These are phyloP conservation scores for Kryptopterus vitreolus DNA, from an alignment of 2,797 vertebrate species.

Conservation along the genomic window DNA sequence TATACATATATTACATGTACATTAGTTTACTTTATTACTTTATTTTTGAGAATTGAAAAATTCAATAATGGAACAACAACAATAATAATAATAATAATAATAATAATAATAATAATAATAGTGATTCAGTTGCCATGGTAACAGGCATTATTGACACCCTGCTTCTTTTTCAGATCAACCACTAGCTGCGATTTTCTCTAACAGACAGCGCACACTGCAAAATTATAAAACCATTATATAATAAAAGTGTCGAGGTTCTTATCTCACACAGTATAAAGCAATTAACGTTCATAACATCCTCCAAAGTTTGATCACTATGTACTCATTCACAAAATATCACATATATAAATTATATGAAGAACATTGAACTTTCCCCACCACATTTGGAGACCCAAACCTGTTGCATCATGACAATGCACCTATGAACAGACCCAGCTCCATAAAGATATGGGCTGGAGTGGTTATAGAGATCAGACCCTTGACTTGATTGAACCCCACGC, in stretches of 20 bases:
- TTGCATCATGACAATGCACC: too few species aligned
- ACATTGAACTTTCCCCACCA: not conserved
- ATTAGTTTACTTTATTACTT: too few species aligned
- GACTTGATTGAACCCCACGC: too few species aligned
- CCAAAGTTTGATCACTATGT: not conserved
- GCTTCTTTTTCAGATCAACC: slow-evolving; percentile 57
- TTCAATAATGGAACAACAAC: not conserved
- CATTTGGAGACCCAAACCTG: too few species aligned
- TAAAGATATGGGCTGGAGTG: too few species aligned
- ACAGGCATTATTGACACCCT: slow-evolving; percentile 43
- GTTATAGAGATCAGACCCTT: too few species aligned
- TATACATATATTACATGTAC: too few species aligned
- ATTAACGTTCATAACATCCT: not conserved
- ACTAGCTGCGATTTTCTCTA: not conserved
- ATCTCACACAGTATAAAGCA: slow-evolving; percentile 19
- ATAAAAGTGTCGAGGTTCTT: slow-evolving; percentile 8
- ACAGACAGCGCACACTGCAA: not conserved
- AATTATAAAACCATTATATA: slow-evolving; percentile 12
- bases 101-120: not conserved
- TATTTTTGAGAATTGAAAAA: not conserved
- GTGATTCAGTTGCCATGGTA: slow-evolving; percentile 43
- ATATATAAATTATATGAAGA: too few species aligned
- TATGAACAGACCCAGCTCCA: too few species aligned
- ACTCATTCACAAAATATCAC: not conserved
- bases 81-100: not conserved